Conservation (phyloP, 2,797 vertebrate genomes). For the Pangasius larnaudii region DNA sequence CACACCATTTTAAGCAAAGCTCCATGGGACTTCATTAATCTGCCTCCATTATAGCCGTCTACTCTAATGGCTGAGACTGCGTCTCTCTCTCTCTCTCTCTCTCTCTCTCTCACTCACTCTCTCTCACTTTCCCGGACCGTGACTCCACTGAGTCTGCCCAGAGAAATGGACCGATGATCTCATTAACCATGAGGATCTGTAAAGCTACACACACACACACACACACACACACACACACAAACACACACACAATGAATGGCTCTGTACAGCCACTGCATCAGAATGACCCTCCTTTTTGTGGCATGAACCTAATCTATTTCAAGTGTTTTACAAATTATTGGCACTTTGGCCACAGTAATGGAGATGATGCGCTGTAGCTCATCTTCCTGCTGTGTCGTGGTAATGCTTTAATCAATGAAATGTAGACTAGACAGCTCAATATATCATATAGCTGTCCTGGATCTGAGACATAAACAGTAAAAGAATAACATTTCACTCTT, state of each 20-base stretch:
- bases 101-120: not conserved
- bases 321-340: slow-evolving; percentile 44
- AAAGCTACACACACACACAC: slow-evolving; percentile 33
- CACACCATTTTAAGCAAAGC: slow-evolving; percentile 22
- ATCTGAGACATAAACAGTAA: not conserved
- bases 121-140: slow-evolving; percentile 13
- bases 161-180: slow-evolving; percentile 55
- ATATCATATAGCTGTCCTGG: slow-evolving; percentile 11
- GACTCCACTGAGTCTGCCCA: slow-evolving; percentile 47
- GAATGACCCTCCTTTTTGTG: slow-evolving; percentile 34
- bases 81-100: not conserved
- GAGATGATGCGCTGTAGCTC: slow-evolving; percentile 18
- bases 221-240: slow-evolving; percentile 35
- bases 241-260: slow-evolving; percentile 41
- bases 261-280: slow-evolving; percentile 18
- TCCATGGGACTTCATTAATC: slow-evolving; percentile 42
- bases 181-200: slow-evolving; percentile 52
- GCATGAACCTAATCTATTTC: slow-evolving; percentile 41
- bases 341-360: slow-evolving; percentile 38
- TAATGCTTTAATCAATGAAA: slow-evolving; percentile 40
- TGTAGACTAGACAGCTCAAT: slow-evolving; percentile 18
- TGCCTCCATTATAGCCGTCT: slow-evolving; percentile 30
- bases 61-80: slow-evolving; percentile 35
- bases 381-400: slow-evolving; percentile 10
- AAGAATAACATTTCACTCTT: not conserved